Evolutionary conservation across 1,140 invertebrate genomes (phyloP).

Genomic region (Popillia japonica): DNA sequence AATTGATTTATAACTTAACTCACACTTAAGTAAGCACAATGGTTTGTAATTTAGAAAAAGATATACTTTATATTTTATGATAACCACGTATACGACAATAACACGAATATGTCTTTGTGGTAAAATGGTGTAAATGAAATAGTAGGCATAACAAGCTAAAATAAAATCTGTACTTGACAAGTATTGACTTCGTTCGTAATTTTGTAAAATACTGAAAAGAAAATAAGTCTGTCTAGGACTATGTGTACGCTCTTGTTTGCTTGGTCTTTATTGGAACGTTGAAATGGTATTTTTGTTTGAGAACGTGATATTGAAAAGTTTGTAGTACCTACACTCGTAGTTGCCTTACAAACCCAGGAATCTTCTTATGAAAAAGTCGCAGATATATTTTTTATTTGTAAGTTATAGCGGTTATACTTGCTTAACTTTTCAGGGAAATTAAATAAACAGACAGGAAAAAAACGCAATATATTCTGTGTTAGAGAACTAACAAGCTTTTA

Average conservation of each 20-base stretch:
- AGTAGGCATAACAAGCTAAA: no score
- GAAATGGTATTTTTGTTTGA: not conserved
- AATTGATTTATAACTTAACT: no score
- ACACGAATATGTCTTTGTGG: not conserved
- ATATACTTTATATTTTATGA: no score
- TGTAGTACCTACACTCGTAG: not conserved
- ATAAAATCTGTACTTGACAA: no score
- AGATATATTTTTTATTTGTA: no score
- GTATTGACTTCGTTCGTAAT: not conserved
- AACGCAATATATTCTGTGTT: not conserved
- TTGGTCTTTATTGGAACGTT: not conserved
- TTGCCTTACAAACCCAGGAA: not conserved
- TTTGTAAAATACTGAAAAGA: not conserved
- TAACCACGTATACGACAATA: not conserved
- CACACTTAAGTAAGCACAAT: no score
- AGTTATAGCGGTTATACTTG: not conserved
- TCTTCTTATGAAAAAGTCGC: not conserved
- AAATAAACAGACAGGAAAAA: no score
- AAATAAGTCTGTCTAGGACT: not conserved
- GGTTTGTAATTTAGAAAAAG: no score
- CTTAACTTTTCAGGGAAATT: no score
- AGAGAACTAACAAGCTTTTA: not conserved
- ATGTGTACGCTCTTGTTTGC: not conserved
- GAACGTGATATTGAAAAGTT: not conserved
- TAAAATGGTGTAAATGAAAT: no score